phyloP scores from a whole-genome alignment of 2,797 vertebrate species.

The Cynopterus sphinx region DNA sequence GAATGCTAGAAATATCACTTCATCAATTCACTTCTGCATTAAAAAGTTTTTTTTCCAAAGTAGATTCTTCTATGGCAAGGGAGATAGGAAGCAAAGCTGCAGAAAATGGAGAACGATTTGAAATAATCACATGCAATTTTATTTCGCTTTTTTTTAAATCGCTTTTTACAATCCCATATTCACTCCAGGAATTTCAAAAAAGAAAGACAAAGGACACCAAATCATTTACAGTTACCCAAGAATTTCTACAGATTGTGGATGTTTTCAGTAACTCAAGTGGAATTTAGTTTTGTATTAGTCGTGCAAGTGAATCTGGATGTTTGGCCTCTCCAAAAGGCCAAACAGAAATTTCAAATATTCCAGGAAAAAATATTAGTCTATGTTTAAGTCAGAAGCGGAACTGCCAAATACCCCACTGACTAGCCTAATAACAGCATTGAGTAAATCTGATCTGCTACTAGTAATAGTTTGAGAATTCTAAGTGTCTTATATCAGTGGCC shows the following conservation, averaged over 20 bases:
- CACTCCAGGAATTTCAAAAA: conserved; percentile 47
- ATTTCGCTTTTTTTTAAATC: conserved; percentile 60
- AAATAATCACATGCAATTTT: conserved; percentile 44
- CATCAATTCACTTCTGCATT: background rate
- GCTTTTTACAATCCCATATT: conserved; percentile 50
- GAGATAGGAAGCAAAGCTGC: background rate
- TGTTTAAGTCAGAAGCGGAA: conserved; percentile 37
- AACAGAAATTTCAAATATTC: conserved; percentile 47
- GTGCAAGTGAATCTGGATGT: conserved; percentile 27
- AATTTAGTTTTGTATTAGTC: conserved; percentile 13
- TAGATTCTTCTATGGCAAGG: background rate
- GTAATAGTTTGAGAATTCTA: conserved; percentile 6
- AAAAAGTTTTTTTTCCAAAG: background rate
- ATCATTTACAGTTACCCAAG: conserved; percentile 8
- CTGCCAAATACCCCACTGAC: conserved; percentile 47
- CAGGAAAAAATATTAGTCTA: conserved; percentile 47
- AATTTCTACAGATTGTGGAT: conserved; percentile 28
- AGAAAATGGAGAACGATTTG: conserved; percentile 59
- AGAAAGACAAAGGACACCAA: conserved; percentile 25
- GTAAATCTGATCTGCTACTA: conserved; percentile 45
- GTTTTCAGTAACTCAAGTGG: background rate
- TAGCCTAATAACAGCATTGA: conserved; percentile 54
- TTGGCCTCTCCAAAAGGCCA: conserved; percentile 21
- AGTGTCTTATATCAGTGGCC: background rate
- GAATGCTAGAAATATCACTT: background rate